Percentiles rank a stretch among this genome's conserved stretches.
phyloP scores from a whole-genome alignment of 2,797 vertebrate genomes.

The Pseudomugil tenellus region DNA sequence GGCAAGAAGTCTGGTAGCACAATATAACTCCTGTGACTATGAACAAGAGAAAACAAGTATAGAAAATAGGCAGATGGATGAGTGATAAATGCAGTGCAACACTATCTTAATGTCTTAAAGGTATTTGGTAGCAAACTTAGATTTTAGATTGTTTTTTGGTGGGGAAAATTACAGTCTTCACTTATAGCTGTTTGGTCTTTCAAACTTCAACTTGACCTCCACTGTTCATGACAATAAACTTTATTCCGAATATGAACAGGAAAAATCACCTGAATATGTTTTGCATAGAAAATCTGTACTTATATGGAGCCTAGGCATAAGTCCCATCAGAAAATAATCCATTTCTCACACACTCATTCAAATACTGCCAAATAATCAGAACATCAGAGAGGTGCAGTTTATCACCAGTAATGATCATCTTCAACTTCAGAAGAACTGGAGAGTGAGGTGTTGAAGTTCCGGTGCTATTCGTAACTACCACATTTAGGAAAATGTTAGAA shows the following conservation, averaged over 20 bases:
- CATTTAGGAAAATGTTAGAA: constrained; percentile 18
- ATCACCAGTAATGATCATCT: constrained; percentile 53
- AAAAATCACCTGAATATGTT: neutral
- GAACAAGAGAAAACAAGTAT: no score
- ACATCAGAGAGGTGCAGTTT: constrained; percentile 26
- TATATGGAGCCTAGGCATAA: neutral
- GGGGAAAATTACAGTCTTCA: no score
- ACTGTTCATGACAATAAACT: no score
- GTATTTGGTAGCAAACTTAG: no score
- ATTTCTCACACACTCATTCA: constrained; percentile 18
- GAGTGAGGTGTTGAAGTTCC: constrained; percentile 57
- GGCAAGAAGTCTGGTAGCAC: no score
- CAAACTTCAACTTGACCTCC: no score
- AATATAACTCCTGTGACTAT: no score
- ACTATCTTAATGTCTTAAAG: no score
- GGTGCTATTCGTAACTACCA: constrained; percentile 31
- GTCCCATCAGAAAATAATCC: constrained; percentile 8
- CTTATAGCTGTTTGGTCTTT: no score
- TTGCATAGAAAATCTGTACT: neutral
- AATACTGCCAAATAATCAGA: constrained; percentile 26
- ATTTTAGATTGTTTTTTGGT: no score
- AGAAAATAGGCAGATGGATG: no score
- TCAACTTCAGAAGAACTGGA: constrained; percentile 28
- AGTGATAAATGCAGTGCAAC: no score
- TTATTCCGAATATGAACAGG: neutral